A percentile compares a stretch with the other conserved stretches of the same genome.
Evolutionary conservation across 2,113 vertebrate species (phyloP).

Genomic region (Microtus montanus): DNA sequence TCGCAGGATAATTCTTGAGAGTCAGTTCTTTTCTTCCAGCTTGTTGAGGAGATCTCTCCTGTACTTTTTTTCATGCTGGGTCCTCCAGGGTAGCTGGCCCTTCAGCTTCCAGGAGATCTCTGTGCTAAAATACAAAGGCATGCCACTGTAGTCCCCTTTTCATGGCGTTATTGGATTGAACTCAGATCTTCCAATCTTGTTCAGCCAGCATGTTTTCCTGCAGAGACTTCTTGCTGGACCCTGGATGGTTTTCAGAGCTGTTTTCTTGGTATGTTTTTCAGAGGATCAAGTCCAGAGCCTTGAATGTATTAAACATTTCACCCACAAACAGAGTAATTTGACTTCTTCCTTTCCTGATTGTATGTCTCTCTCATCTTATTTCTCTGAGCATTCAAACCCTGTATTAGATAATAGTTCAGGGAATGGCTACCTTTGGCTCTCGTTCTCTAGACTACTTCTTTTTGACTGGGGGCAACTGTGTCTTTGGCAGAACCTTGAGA

Average conservation of each 20-base stretch:
- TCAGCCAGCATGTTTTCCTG: background rate
- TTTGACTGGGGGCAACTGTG: no score
- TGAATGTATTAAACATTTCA: background rate
- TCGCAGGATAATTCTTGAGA: no score
- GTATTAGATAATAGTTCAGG: background rate
- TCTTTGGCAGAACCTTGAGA: no score
- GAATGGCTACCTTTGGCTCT: background rate
- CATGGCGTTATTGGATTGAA: background rate
- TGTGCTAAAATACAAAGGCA: no score
- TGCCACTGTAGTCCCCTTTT: background rate
- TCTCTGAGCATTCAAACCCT: background rate
- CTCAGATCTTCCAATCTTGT: background rate
- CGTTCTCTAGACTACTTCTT: no score
- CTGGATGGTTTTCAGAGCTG: background rate
- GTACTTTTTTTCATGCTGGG: no score
- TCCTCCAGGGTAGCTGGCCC: no score
- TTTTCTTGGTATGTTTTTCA: background rate
- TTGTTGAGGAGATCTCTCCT: no score
- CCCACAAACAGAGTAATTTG: background rate
- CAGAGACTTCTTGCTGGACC: background rate
- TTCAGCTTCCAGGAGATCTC: no score
- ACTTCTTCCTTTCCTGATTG: background rate
- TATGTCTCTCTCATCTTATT: background rate
- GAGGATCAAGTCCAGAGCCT: background rate
- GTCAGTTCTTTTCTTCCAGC: no score